Conservation (phyloP, 2,888 invertebrate species). For the Thecophora atra region DNA sequence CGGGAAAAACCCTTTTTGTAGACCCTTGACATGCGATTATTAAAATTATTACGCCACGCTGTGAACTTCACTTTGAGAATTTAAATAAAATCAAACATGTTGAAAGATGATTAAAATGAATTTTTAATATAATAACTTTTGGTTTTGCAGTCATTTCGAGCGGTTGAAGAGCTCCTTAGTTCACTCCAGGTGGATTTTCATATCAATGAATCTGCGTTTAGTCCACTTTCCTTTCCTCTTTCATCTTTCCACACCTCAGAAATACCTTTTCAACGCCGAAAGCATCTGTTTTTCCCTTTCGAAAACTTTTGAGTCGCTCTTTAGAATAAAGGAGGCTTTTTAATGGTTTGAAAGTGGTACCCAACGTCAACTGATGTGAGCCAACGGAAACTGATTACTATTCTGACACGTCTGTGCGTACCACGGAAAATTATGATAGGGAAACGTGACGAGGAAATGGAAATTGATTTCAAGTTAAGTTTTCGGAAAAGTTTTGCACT, state of each 20-base stretch:
- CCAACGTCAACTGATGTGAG: neutral
- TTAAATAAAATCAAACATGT: neutral
- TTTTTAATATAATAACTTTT: conserved; percentile 6
- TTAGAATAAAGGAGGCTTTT: neutral
- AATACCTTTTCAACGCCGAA: too few species aligned
- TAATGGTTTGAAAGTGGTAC: neutral
- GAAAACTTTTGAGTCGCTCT: neutral
- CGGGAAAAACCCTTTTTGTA: neutral
- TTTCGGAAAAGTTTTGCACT: conserved; percentile 5
- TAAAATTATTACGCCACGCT: conserved; percentile 10
- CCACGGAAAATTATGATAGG: conserved; percentile 23
- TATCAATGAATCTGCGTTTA: too few species aligned
- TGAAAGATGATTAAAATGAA: conserved; percentile 4
- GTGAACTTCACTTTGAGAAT: neutral
- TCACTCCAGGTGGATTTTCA: too few species aligned
- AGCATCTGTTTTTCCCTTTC: too few species aligned
- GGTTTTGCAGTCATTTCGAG: neutral
- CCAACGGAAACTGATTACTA: conserved; percentile 22
- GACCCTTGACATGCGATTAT: conserved; percentile 7
- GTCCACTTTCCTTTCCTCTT: neutral
- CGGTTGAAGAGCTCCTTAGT: too few species aligned
- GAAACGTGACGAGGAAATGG: conserved; percentile 29
- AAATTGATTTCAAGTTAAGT: conserved; percentile 28
- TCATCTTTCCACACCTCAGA: too few species aligned
- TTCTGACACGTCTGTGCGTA: conserved; percentile 20